Base-by-base conservation (phyloP, 92 coral and sea anemone species). In the Bergia puertoricense region DNA sequence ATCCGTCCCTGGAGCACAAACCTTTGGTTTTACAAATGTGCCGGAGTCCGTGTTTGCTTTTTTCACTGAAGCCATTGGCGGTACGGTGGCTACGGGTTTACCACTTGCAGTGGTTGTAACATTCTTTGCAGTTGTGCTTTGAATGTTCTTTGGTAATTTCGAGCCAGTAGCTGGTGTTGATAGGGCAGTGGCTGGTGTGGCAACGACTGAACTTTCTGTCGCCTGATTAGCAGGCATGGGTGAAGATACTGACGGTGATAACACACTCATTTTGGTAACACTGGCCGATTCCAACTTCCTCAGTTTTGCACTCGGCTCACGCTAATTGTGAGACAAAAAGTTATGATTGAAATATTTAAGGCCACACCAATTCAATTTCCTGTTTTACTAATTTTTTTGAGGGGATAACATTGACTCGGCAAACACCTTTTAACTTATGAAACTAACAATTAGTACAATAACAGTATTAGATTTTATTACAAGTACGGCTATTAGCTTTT, bases 251-350 rank as follows among this genome's bases (percentile, higher is more conserved):
- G 88, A 43, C 5, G 73, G 51, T 0, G 59, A 77, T 56, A 91
- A 16, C 3, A 74, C 38, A 38, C 73, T 91, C 46, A 18, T 16
- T 48, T 48, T 36, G 44, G 39, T 43, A 39, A 68, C 68, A 90
- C 86, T 74, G 10, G 86, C 20, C 22, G 6, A 73, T 3, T 82
- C 94, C 41, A 89, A 44, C 65, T 93, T 94, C 85, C 89, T 81
- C 38, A 83, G 57, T 86, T 94, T 94, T 36, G 93, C 86, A 69
- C 91, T 91, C 74, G 98, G 98, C 80, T 90, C 98, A 85, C 92
- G 82, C 92, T 93, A 81, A 16, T 20, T 62, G 68, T 1, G 76
- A n/a, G n/a, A 75, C 67, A 75, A 39, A 54, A 37, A 16, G 16
- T 54, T 18, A 54, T 10, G 59, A 13, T 11, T 54, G 2, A 0